Percentiles rank a stretch among this genome's conserved stretches.
Conservation (phyloP, 2,888 invertebrate genomes). For the Limulus polyphemus region DNA sequence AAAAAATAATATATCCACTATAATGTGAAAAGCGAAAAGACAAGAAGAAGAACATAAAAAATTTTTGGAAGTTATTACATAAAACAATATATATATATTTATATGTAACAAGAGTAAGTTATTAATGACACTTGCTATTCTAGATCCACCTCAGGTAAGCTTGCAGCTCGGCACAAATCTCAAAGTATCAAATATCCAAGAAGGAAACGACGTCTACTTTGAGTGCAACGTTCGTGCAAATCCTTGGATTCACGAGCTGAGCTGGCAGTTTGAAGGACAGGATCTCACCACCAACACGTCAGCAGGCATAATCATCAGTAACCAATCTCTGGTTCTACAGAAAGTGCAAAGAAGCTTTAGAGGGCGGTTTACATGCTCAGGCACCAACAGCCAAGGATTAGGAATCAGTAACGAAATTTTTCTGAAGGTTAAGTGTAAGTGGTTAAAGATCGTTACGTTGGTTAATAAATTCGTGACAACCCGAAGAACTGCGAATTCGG, state of each 20-base stretch:
- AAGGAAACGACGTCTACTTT: slow-evolving; percentile 23
- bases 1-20: no score
- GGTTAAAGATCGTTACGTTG: no score
- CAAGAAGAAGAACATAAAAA: no score
- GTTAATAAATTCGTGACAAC: no score
- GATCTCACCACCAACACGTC: slow-evolving; percentile 18
- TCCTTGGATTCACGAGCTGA: slow-evolving; percentile 19
- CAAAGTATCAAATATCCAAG: slow-evolving; percentile 18
- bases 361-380: slow-evolving; percentile 16
- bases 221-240: slow-evolving; percentile 23
- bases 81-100: no score
- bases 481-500: no score
- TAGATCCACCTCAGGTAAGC: slow-evolving; percentile 22
- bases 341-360: slow-evolving; percentile 16
- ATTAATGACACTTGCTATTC: background rate
- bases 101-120: no score
- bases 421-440: slow-evolving; percentile 27
- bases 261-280: slow-evolving; percentile 20
- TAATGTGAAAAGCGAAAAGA: no score
- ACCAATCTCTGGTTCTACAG: slow-evolving; percentile 17
- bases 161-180: slow-evolving; percentile 20
- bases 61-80: no score
- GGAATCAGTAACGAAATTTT: slow-evolving; percentile 26
- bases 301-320: slow-evolving; percentile 19
- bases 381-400: slow-evolving; percentile 23